phyloP scores from a whole-genome alignment of 1,140 invertebrate species.

The Drosophila carrolli region DNA sequence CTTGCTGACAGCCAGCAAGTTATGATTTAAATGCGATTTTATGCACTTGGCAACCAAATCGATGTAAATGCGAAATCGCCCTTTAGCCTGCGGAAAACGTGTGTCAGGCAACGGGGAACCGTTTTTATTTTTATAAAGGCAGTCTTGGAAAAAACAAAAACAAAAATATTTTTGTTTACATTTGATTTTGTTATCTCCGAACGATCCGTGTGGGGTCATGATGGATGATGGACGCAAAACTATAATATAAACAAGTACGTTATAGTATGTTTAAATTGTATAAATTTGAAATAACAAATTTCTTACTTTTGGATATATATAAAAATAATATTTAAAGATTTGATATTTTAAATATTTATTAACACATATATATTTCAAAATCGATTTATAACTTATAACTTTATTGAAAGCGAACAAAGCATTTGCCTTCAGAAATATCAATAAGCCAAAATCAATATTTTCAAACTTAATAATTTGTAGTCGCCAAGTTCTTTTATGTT shows the following conservation, averaged over 20 bases:
- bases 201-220: conserved; percentile 10
- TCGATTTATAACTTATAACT: no score
- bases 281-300: no score
- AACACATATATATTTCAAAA: no score
- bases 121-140: conserved; percentile 26
- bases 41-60: conserved; percentile 56
- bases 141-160: conserved; percentile 30
- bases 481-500: no score
- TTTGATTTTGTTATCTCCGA: conserved; percentile 25
- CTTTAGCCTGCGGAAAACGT: conserved; percentile 53
- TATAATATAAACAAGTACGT: background rate
- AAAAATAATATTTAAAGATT: no score
- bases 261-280: no score
- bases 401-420: no score
- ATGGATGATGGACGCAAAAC: conserved; percentile 2
- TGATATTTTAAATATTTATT: no score
- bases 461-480: no score
- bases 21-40: conserved; percentile 39
- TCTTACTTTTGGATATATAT: no score
- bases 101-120: conserved; percentile 17
- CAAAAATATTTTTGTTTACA: conserved; percentile 76
- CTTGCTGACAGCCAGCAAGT: conserved; percentile 13
- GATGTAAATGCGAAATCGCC: conserved; percentile 12
- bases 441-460: no score
- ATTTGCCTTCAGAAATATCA: no score